Conservation (phyloP, 2,888 invertebrate species). For the Noctua janthina region DNA sequence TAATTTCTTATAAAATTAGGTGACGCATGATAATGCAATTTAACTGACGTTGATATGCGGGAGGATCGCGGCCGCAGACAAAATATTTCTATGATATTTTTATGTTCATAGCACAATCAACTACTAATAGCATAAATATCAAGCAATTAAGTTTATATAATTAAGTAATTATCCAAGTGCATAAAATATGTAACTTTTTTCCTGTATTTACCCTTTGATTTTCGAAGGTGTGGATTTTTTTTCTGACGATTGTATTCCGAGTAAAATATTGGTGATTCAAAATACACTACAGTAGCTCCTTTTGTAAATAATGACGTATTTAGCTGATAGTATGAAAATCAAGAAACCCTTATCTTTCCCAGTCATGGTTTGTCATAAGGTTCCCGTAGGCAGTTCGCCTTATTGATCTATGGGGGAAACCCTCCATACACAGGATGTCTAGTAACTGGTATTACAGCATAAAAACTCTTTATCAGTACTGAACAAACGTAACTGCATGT, state of each 20-base stretch:
- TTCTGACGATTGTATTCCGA: neutral
- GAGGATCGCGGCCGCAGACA: neutral
- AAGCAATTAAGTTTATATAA: conserved; percentile 7
- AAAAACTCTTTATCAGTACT: conserved; percentile 21
- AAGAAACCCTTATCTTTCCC: neutral
- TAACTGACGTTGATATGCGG: neutral
- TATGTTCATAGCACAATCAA: conserved; percentile 4
- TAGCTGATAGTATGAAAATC: neutral
- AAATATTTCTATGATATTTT: neutral
- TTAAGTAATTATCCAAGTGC: conserved; percentile 3
- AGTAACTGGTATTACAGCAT: conserved; percentile 14
- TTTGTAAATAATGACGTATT: neutral
- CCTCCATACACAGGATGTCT: conserved; percentile 19
- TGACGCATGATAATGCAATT: conserved; percentile 3
- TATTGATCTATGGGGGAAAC: conserved; percentile 24
- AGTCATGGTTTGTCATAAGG: neutral
- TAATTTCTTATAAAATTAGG: neutral
- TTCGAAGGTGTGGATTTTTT: neutral
- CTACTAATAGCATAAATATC: neutral
- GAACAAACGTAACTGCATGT: conserved; percentile 9
- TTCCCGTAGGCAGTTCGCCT: neutral
- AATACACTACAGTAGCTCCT: neutral
- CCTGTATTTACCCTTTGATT: neutral
- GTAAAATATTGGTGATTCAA: conserved; percentile 12
- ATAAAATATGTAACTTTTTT: neutral